Conservation (phyloP, 2,797 vertebrate genomes). For the Pangasius macronema region DNA sequence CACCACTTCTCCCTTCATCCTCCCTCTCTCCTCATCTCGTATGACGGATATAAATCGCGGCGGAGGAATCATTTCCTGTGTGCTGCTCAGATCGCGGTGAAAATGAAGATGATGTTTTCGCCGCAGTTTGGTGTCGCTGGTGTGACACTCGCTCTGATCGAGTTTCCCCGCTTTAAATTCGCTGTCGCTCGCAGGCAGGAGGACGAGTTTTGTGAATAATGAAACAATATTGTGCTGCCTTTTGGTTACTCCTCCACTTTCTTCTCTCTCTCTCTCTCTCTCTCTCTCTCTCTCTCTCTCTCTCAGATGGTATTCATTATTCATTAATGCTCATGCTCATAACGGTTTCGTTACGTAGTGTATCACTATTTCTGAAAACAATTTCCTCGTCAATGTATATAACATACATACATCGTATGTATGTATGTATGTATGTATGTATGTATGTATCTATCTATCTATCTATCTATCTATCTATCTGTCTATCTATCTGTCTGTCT, state of each 20-base stretch:
- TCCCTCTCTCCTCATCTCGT: slow-evolving; percentile 22
- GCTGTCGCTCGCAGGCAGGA: background rate
- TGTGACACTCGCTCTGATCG: background rate
- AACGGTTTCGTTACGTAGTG: too few relatives aligned
- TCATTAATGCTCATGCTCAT: background rate
- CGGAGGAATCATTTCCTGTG: slow-evolving; percentile 31
- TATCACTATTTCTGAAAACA: too few relatives aligned
- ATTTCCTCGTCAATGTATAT: too few relatives aligned
- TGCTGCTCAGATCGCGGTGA: background rate
- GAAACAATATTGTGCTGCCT: background rate
- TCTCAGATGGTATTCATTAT: slow-evolving; percentile 19
- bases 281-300: background rate
- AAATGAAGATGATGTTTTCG: slow-evolving; percentile 19
- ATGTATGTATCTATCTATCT: background rate
- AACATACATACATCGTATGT: too few relatives aligned
- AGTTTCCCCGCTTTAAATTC: background rate
- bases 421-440: background rate
- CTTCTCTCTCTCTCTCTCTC: too few relatives aligned
- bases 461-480: background rate
- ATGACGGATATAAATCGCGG: slow-evolving; percentile 17
- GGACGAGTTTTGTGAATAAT: slow-evolving; percentile 4
- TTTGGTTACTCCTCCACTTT: background rate
- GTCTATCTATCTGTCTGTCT: background rate
- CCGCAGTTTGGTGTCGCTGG: background rate
- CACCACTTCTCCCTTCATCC: background rate